Percentiles rank a stretch among this genome's conserved stretches.
These are phyloP conservation scores for Patagioenas fasciata DNA, from an alignment of 2,113 vertebrate genomes.

Conservation along the genomic window DNA sequence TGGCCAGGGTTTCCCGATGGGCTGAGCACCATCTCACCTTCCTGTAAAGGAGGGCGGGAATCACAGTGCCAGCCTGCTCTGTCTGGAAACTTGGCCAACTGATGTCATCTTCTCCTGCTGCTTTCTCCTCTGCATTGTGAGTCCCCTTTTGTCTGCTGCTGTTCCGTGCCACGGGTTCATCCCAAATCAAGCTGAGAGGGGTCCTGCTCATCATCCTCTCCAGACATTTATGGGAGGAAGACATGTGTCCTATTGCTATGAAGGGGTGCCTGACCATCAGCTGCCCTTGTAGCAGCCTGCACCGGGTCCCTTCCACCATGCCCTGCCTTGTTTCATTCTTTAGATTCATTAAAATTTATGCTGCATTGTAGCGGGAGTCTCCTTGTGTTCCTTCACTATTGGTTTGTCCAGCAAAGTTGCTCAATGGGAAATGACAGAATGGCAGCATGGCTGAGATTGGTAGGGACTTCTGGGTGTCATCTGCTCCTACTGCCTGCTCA, in stretches of 20 bases:
- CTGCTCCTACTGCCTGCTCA: no score
- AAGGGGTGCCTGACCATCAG: background rate
- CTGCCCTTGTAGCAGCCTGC: no score
- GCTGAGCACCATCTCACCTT: background rate
- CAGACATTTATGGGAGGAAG: background rate
- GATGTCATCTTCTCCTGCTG: background rate
- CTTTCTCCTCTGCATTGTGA: background rate
- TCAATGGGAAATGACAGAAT: background rate
- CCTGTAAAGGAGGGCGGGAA: background rate
- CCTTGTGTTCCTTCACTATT: background rate
- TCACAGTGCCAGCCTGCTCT: background rate
- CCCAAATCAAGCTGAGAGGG: background rate
- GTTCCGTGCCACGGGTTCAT: background rate
- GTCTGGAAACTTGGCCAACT: background rate
- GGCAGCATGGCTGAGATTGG: no score
- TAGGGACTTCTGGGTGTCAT: no score
- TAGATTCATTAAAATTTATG: background rate
- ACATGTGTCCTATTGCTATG: background rate
- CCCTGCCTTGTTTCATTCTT: background rate
- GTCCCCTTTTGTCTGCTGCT: background rate
- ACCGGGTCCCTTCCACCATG: no score
- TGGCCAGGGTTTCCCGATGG: background rate
- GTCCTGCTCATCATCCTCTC: background rate
- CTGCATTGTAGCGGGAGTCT: background rate
- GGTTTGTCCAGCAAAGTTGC: background rate